phyloP scores from a whole-genome alignment of 1,140 invertebrate genomes.

The Aricia agestis region DNA sequence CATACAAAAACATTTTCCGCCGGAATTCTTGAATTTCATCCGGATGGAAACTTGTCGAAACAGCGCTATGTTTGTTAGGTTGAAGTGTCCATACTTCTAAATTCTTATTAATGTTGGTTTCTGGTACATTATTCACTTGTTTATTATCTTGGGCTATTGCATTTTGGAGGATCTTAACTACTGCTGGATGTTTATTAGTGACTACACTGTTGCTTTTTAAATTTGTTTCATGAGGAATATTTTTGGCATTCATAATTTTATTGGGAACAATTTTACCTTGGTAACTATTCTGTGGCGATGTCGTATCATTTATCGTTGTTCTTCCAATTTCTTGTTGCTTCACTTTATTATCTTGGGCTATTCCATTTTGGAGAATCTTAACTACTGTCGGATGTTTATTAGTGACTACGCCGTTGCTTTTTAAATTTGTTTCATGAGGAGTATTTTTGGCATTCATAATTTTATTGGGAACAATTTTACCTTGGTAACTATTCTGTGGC shows the following conservation, averaged over 20 bases:
- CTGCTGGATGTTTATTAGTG: neutral
- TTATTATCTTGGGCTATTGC: neutral
- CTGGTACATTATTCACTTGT: neutral
- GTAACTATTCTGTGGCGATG: neutral
- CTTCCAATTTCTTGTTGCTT: neutral
- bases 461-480: too few species aligned
- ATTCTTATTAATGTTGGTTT: neutral
- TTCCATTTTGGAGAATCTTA: neutral
- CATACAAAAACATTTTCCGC: too few species aligned
- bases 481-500: neutral
- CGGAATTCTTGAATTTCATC: too few species aligned
- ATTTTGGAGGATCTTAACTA: neutral
- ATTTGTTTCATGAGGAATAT: neutral
- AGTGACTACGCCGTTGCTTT: neutral
- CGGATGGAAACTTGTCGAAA: neutral
- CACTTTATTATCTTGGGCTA: neutral
- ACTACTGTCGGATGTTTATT: neutral
- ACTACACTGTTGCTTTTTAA: neutral
- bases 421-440: neutral
- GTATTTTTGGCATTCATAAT: too few species aligned
- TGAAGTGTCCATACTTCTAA: neutral
- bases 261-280: too few species aligned
- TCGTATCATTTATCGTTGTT: neutral
- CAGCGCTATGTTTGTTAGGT: neutral
- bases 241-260: too few species aligned